Evolutionary conservation across 2,797 vertebrate genomes (phyloP).

Genomic region (Darevskia mixta): DNA sequence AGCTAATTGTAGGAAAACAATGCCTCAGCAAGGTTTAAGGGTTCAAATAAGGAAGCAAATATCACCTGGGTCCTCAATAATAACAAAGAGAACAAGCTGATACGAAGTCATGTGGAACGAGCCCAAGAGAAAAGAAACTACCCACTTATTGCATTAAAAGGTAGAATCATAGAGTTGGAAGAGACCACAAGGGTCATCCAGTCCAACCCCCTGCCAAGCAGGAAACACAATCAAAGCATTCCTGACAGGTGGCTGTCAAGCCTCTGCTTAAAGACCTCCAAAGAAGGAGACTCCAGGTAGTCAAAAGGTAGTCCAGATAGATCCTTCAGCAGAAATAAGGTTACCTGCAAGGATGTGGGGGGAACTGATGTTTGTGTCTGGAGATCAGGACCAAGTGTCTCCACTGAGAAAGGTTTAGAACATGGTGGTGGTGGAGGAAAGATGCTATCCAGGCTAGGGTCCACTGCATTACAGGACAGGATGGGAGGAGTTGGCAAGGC

Average conservation of each 20-base stretch:
- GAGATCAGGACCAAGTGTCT: slow-evolving; percentile 50
- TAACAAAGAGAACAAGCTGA: neutral
- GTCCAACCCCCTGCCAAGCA: too few species aligned
- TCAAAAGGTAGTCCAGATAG: neutral
- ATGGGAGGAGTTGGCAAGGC: neutral
- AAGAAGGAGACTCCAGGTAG: too few species aligned
- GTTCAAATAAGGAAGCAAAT: neutral
- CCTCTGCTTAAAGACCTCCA: too few species aligned
- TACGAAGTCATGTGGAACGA: neutral
- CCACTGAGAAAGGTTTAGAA: accelerated
- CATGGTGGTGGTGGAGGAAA: neutral
- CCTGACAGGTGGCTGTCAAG: too few species aligned
- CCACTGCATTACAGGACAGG: neutral
- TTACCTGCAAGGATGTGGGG: slow-evolving; percentile 65
- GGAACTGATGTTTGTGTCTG: slow-evolving; percentile 66
- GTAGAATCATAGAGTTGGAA: too few species aligned
- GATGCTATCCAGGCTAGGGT: slow-evolving; percentile 44
- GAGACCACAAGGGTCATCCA: too few species aligned
- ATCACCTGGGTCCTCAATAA: neutral
- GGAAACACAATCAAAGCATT: too few species aligned
- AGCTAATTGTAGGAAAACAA: neutral
- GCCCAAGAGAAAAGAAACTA: too few species aligned
- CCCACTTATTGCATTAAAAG: neutral
- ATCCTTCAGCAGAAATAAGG: neutral
- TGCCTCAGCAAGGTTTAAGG: neutral